Evolutionary conservation across 2,113 vertebrate species (phyloP), one percentile per base, ranked within the genome.

Genomic region (Labeo catla): DNA sequence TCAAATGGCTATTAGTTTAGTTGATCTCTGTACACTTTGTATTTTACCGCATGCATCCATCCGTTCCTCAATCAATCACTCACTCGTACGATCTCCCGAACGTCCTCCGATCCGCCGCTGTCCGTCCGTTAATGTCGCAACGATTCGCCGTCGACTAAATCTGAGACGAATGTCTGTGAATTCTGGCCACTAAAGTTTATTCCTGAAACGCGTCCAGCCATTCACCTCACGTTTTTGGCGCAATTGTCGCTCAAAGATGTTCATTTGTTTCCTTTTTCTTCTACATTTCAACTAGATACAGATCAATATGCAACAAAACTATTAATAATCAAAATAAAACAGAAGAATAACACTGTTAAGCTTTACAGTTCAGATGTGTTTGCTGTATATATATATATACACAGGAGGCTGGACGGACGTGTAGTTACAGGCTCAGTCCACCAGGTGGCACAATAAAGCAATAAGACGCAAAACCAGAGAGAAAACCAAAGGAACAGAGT

Each of bases 381-480:
- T 34, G 76, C 72, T 61, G 79, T 87, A 87, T 92, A 93, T 94
- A 91, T 92, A 93, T 28, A 28, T 2, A 28, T 2, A 28, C 28
- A 28, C 28, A 28, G 28, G 28, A 28, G 28, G 28, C 28, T 28
- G 28, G 28, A 28, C 91, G 92, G 84, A 81, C 79, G 36, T 87
- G 88, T 87, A 82, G 34, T 89, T 91, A 89, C 86, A 68, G 79
- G 82, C 12, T 80, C 81, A 59, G 89, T 92, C 94, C 95, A 95
- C 92, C 86, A 88, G 94, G 86, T 83, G 94, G 92, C 68, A 92
- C 91, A 92, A 76, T 28, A 85, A 4, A 85, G 90, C 91, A 92
- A 76, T 85, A 7, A 85, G 90, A 87, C 12, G 50, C 50, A 12
- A 50, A 50, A 50, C 91, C 90, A 93, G 89, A 89, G 82, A 87